Conservation (phyloP, 2,888 invertebrate species). For the Acholoe squamosa region DNA sequence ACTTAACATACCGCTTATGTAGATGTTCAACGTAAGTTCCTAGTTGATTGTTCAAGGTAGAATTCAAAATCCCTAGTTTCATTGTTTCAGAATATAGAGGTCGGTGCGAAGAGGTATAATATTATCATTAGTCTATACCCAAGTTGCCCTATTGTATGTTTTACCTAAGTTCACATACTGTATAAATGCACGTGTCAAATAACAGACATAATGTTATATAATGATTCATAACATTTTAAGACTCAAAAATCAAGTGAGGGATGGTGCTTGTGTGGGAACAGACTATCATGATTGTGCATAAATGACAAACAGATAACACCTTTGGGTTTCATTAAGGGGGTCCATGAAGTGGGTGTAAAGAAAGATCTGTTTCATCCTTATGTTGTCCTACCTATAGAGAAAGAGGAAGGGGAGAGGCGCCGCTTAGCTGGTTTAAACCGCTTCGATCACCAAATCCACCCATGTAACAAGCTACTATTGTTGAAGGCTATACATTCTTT, state of each 20-base stretch:
- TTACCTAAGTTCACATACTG: background rate
- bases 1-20: constrained; percentile 47
- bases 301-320: background rate
- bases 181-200: constrained; percentile 20
- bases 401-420: background rate
- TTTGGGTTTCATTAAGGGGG: background rate
- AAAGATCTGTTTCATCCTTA: background rate
- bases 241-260: background rate
- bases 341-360: background rate
- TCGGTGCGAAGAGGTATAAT: constrained; percentile 7
- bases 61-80: constrained; percentile 29
- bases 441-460: background rate
- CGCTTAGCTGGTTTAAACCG: constrained; percentile 51
- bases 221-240: background rate
- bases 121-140: background rate
- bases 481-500: constrained; percentile 59
- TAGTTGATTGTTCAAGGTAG: constrained; percentile 48
- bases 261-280: background rate
- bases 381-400: constrained; percentile 29
- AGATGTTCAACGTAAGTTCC: constrained; percentile 54
- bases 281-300: constrained; percentile 24
- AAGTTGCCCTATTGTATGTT: constrained; percentile 31
- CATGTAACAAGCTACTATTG: constrained; percentile 51
- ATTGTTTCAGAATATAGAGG: constrained; percentile 11
- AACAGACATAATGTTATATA: background rate